Conservation (phyloP, 2,888 invertebrate species). For the Odontothrips loti region DNA sequence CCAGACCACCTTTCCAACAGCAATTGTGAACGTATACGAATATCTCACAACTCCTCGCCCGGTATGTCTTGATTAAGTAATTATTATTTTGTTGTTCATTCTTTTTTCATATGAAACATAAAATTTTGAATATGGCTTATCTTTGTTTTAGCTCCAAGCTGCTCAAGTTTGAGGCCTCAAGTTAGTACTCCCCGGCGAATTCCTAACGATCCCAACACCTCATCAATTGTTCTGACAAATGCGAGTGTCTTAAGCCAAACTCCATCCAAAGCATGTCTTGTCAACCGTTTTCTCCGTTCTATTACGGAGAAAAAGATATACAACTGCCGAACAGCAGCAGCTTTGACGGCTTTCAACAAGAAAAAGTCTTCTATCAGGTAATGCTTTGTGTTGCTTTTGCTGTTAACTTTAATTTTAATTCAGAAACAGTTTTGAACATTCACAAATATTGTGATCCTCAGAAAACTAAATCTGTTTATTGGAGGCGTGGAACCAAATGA, state of each 20-base stretch:
- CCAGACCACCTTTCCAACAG: neutral
- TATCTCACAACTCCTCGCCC: neutral
- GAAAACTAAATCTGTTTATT: conserved; percentile 3
- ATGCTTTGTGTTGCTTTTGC: neutral
- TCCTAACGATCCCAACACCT: conserved; percentile 33
- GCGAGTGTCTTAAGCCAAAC: neutral
- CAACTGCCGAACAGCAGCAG: neutral
- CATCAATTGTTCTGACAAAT: neutral
- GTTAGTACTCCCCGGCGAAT: neutral
- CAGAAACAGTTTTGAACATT: neutral
- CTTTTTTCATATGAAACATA: too few species aligned
- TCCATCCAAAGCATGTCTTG: conserved; percentile 3
- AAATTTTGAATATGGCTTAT: neutral
- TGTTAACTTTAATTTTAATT: neutral
- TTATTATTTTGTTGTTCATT: neutral
- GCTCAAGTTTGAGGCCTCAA: neutral
- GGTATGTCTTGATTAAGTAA: neutral
- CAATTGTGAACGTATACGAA: neutral
- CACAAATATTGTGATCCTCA: neutral
- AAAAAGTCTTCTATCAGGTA: conserved; percentile 31
- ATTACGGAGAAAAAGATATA: neutral
- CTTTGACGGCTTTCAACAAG: conserved; percentile 24
- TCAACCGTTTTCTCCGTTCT: neutral
- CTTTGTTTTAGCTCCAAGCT: neutral
- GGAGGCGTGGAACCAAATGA: neutral